Evolutionary conservation across 1,140 invertebrate species (phyloP).

Genomic region (Sipha flava): DNA sequence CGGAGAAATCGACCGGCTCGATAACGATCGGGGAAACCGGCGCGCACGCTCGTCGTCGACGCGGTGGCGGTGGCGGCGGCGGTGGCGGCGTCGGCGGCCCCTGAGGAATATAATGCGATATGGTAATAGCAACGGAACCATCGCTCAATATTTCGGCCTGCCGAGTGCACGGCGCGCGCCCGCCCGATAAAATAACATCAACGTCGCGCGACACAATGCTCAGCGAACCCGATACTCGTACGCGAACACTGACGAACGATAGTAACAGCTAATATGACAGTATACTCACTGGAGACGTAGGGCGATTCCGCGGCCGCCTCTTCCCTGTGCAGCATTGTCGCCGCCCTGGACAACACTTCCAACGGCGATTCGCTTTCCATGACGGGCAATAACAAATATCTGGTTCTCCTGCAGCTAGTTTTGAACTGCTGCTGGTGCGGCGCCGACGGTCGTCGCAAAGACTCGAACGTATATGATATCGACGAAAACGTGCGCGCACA

Average conservation of each 20-base stretch:
- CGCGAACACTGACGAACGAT: too few species aligned
- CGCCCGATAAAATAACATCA: too few species aligned
- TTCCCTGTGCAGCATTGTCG: conserved; percentile 69
- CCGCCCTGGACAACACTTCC: conserved; percentile 78
- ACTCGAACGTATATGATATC: too few species aligned
- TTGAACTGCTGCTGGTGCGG: too few species aligned
- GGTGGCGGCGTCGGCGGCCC: background rate
- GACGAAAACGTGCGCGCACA: background rate
- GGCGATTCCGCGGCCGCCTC: conserved; percentile 43
- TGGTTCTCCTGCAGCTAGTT: background rate
- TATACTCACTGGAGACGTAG: conserved; percentile 85
- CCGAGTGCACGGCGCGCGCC: background rate
- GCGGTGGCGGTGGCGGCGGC: background rate
- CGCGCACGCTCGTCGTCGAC: background rate
- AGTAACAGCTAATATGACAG: background rate
- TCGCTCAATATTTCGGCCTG: background rate
- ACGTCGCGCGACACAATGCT: too few species aligned
- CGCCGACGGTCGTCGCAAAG: too few species aligned
- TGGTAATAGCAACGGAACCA: background rate
- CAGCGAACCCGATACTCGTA: too few species aligned
- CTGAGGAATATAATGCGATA: background rate
- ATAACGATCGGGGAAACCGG: conserved; percentile 2
- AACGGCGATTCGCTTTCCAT: conserved; percentile 60
- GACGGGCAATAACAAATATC: background rate
- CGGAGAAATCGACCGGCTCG: conserved; percentile 11